Evolutionary conservation across 2,113 vertebrate genomes (phyloP).

Genomic region (Mirounga angustirostris): DNA sequence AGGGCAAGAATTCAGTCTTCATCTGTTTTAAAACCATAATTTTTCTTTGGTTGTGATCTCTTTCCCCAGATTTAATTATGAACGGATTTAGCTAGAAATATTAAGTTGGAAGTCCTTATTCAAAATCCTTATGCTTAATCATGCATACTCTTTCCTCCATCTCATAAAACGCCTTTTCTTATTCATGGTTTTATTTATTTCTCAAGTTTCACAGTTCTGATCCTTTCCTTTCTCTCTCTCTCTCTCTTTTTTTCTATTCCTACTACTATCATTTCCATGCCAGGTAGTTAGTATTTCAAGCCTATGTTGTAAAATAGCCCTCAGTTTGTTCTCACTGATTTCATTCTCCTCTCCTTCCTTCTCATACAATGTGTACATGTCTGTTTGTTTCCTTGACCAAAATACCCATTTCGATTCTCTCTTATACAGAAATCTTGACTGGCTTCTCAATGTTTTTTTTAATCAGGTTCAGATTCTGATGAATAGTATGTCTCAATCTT

Average conservation of each 20-base stretch:
- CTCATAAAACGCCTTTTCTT: constrained; percentile 1
- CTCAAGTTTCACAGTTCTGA: background rate
- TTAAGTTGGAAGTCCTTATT: background rate
- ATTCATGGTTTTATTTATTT: background rate
- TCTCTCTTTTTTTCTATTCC: background rate
- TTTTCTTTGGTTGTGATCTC: background rate
- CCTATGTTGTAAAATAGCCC: background rate
- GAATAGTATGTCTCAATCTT: background rate
- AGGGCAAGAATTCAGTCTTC: constrained; percentile 16
- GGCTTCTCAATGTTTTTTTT: background rate
- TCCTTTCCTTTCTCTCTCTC: background rate
- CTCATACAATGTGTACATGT: background rate
- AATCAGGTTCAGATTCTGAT: background rate
- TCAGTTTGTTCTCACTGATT: background rate
- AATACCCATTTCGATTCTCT: background rate
- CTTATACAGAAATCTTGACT: background rate
- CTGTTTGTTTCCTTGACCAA: background rate
- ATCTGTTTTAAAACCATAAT: constrained; percentile 7
- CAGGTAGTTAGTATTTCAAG: background rate
- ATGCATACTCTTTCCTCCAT: background rate
- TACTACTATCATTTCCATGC: background rate
- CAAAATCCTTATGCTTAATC: background rate
- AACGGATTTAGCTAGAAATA: background rate
- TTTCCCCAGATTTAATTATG: background rate
- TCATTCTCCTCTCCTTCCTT: background rate